Evolutionary conservation across 2,113 vertebrate genomes (phyloP), one percentile per base, ranked within the genome.

Genomic region (Taxidea taxus): DNA sequence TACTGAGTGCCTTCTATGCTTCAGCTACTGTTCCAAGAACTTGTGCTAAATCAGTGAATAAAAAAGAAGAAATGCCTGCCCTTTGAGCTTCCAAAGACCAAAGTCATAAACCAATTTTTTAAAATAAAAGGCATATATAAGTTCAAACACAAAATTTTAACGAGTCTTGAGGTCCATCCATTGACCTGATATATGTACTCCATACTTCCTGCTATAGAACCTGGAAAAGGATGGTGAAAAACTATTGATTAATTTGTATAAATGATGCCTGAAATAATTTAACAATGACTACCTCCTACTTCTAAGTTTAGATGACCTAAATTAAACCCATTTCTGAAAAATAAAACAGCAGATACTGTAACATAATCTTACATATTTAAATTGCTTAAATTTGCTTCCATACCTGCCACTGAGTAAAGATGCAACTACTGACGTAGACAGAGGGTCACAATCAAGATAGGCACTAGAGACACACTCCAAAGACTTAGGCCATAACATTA

Each of bases 291-390:
- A 64, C 27, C 27, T 74, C 42, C 74, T 42, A 82, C 49, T 77
- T 96, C 56, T 83, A 54, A 86, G 62, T 89, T 94, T 64, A 95
- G 42, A 92, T 3, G 92, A 49, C 21, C n/a, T 82, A 83, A 72
- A 7, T 12, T 88, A 49, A 93, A 47, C 15, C 20, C 15, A 74
- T 62, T 77, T 95, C 42, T 93, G 49, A 74, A 82, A 91, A 84
- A 64, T 29, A 90, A 95, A 93, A 87, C 23, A 49, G 51, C 21
- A 85, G 85, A 92, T 66, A 87, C 68, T 16, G 11, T 66, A 84
- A 78, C 39, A 80, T 64, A 87, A 60, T 3, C 51, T n/a, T 56
- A 86, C 44, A 80, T 62, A 49, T 75, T 91, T 25, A 74, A 44
- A 15, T 42, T 78, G 75, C 72, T 54, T 64, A 47, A n/a, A 70